These are phyloP conservation scores for Hyposoter didymator DNA, from an alignment of 2,888 invertebrate species.

Conservation along the genomic window DNA sequence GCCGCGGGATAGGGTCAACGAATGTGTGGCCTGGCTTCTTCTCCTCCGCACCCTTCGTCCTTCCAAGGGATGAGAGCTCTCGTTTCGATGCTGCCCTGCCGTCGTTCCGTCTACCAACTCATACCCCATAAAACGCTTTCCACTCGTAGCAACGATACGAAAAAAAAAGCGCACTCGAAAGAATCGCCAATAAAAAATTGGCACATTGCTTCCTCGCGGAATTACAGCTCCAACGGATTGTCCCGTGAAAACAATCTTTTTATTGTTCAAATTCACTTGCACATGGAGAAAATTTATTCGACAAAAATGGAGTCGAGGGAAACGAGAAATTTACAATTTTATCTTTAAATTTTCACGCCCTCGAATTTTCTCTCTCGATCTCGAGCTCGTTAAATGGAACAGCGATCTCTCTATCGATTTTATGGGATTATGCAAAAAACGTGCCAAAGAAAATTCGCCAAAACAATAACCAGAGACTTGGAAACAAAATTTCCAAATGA, in stretches of 20 bases:
- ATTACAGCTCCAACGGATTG: slow-evolving; percentile 14
- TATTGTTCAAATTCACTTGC: neutral
- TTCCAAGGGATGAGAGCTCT: slow-evolving; percentile 51
- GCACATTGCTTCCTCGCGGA: slow-evolving; percentile 52
- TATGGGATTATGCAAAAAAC: no score
- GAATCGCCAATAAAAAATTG: slow-evolving; percentile 54
- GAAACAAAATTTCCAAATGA: no score
- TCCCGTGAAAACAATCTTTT: slow-evolving; percentile 43
- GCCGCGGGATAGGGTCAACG: slow-evolving; percentile 75
- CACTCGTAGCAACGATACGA: slow-evolving; percentile 38
- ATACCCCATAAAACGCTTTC: slow-evolving; percentile 32
- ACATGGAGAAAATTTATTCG: slow-evolving; percentile 1
- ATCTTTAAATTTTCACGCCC: neutral
- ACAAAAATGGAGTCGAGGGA: slow-evolving; percentile 7
- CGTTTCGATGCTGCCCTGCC: slow-evolving; percentile 37
- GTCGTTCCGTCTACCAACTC: slow-evolving; percentile 59
- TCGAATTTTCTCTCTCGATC: neutral
- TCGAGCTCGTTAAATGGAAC: no score
- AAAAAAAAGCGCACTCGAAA: slow-evolving; percentile 13
- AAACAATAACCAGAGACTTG: no score
- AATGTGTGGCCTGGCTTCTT: slow-evolving; percentile 73
- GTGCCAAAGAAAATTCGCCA: no score
- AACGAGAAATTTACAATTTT: neutral
- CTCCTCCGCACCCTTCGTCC: slow-evolving; percentile 38
- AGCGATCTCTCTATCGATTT: no score